phyloP scores from a whole-genome alignment of 2,113 vertebrate genomes.

The Psammodynastes pulverulentus region DNA sequence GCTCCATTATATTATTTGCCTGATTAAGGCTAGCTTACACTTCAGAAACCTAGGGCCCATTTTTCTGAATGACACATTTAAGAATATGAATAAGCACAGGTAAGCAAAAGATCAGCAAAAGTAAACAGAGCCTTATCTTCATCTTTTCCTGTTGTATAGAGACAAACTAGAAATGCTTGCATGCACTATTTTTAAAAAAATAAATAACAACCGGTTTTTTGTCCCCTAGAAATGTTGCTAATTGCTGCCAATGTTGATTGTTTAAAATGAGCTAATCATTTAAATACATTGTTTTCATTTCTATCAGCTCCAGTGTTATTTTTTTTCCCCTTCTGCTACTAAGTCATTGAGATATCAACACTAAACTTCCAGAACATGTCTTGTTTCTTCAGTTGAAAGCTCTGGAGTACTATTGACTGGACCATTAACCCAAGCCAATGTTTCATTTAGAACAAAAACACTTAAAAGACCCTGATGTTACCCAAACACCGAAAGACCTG shows the following conservation, averaged over 20 bases:
- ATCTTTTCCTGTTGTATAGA: neutral
- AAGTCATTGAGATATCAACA: neutral
- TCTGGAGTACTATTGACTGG: neutral
- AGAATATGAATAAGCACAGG: neutral
- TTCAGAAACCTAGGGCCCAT: neutral
- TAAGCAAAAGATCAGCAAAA: neutral
- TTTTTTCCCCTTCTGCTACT: neutral
- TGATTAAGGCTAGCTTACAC: neutral
- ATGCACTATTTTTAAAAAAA: neutral
- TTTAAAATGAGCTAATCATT: neutral
- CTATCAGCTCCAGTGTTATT: neutral
- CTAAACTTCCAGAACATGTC: neutral
- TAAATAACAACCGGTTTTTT: neutral
- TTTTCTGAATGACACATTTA: neutral
- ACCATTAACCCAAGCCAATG: neutral
- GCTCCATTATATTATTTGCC: slow-evolving; percentile 27
- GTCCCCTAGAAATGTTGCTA: neutral
- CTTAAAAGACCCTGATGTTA: neutral
- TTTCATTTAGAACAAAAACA: neutral
- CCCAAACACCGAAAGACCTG: neutral
- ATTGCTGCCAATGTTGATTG: neutral
- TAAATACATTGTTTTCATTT: neutral
- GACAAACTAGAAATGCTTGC: neutral
- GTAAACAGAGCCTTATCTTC: neutral
- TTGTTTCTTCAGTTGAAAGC: neutral